phyloP scores from a whole-genome alignment of 1,140 invertebrate species.

The Cryptotermes secundus region DNA sequence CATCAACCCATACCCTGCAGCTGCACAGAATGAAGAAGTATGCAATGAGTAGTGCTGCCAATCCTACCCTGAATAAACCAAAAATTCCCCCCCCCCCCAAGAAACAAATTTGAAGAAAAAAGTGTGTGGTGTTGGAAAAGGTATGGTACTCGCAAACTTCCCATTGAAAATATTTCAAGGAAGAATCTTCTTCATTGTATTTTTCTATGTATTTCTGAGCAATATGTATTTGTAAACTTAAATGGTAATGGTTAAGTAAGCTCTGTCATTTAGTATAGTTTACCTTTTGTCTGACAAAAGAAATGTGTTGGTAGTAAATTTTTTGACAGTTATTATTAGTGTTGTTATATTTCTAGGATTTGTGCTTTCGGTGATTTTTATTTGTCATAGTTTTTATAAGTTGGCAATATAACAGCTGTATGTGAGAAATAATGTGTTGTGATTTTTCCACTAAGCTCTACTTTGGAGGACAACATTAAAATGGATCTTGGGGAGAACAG shows the following conservation, averaged over 20 bases:
- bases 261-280: background rate
- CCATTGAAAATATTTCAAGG: background rate
- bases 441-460: too few species aligned
- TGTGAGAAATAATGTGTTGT: too few species aligned
- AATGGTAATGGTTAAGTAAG: background rate
- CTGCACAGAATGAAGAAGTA: too few species aligned
- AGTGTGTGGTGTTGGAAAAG: background rate
- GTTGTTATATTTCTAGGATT: background rate
- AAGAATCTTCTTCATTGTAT: background rate
- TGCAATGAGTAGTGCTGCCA: too few species aligned
- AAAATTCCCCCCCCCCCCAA: too few species aligned
- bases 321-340: background rate
- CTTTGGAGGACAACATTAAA: too few species aligned
- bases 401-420: background rate
- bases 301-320: background rate
- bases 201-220: background rate
- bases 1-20: too few species aligned
- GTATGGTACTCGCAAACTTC: background rate
- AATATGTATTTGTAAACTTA: constrained; percentile 11
- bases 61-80: too few species aligned
- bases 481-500: too few species aligned
- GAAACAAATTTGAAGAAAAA: background rate
- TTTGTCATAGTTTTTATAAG: background rate
- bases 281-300: background rate
- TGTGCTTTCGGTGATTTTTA: background rate